A percentile compares a stretch with the other conserved stretches of the same genome.
These are phyloP conservation scores for Apogon talboti DNA, from an alignment of 2,797 vertebrate genomes.

Conservation along the genomic window DNA sequence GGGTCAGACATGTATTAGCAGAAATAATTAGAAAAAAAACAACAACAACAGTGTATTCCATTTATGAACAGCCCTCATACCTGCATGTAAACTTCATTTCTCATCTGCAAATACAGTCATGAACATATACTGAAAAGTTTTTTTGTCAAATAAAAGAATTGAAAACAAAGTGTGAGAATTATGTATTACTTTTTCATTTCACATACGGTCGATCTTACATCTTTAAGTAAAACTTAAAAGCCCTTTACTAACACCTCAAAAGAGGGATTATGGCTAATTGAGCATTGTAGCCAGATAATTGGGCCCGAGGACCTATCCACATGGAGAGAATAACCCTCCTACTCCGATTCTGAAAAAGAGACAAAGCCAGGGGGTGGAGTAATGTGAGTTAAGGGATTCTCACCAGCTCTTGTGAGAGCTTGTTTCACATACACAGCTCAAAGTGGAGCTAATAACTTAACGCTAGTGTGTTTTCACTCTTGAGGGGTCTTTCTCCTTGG, in stretches of 20 bases:
- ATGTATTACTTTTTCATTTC: constrained; percentile 67
- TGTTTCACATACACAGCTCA: constrained; percentile 90
- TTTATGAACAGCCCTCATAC: background rate
- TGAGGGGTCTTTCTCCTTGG: constrained; percentile 86
- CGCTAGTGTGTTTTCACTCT: constrained; percentile 87
- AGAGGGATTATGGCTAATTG: constrained; percentile 90
- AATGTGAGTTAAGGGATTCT: constrained; percentile 96
- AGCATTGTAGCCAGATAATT: constrained; percentile 90
- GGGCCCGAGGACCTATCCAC: constrained; percentile 90
- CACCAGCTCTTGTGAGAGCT: constrained; percentile 89
- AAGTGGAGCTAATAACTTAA: constrained; percentile 90
- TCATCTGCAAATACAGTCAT: constrained; percentile 4
- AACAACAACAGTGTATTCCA: background rate
- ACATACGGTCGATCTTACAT: constrained; percentile 64
- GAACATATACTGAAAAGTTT: background rate
- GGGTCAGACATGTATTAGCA: constrained; percentile 22
- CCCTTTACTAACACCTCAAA: constrained; percentile 84
- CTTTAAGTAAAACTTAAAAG: constrained; percentile 80
- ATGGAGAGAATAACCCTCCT: constrained; percentile 94
- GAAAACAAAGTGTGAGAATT: constrained; percentile 37
- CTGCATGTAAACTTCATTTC: constrained; percentile 4
- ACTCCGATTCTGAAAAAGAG: constrained; percentile 89
- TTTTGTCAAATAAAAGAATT: background rate
- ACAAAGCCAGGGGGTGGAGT: constrained; percentile 90
- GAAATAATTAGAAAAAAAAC: background rate